A percentile compares a stretch with the other conserved stretches of the same genome.
Conservation (phyloP, 1,140 invertebrate species). For the Trichonephila clavipes region DNA sequence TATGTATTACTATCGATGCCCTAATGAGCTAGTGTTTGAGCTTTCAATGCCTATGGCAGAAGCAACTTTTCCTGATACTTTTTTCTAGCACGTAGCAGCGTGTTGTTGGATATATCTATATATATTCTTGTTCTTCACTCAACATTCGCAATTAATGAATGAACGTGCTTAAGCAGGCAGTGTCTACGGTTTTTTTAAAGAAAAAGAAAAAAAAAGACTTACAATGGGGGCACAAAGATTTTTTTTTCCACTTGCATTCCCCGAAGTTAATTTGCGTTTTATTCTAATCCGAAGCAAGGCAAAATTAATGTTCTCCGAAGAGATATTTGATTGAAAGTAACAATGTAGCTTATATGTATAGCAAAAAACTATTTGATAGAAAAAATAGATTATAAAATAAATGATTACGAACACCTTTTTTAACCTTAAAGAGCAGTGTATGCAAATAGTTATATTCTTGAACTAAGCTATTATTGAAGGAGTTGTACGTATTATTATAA, state of each 20-base stretch:
- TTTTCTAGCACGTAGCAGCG: no score
- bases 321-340: conserved; percentile 13
- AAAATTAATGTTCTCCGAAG: not conserved
- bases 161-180: conserved; percentile 36
- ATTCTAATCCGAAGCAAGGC: not conserved
- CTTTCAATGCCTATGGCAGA: conserved; percentile 16
- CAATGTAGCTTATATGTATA: not conserved
- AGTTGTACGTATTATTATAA: no score
- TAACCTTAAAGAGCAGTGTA: no score
- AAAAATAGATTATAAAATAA: not conserved
- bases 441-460: no score
- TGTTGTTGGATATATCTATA: not conserved
- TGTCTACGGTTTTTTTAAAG: not conserved
- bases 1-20: conserved; percentile 19
- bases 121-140: not conserved
- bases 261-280: not conserved
- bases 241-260: not conserved
- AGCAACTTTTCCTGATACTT: not conserved
- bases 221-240: not conserved
- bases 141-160: conserved; percentile 28
- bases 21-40: conserved; percentile 46
- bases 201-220: not conserved
- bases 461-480: no score
- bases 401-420: no score
- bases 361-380: not conserved